These are phyloP conservation scores for Xenentodon cancila DNA, from an alignment of 2,797 vertebrate genomes.

Conservation along the genomic window DNA sequence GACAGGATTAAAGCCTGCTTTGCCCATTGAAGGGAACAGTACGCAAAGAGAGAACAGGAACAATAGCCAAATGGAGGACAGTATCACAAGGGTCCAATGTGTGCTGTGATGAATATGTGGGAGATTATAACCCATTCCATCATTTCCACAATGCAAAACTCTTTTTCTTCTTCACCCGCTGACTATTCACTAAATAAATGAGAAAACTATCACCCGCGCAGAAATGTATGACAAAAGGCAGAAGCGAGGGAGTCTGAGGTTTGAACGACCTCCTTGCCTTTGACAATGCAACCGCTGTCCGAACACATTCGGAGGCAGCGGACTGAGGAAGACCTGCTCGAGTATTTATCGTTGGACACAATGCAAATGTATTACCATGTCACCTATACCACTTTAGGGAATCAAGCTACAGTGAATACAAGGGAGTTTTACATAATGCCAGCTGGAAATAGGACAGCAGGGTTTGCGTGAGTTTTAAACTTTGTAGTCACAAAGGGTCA, in stretches of 20 bases:
- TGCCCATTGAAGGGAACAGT: conserved; percentile 73
- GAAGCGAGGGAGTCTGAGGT: conserved; percentile 74
- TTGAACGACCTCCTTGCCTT: conserved; percentile 79
- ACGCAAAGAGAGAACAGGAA: conserved; percentile 66
- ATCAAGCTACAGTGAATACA: conserved; percentile 71
- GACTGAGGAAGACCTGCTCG: conserved; percentile 82
- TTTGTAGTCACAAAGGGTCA: conserved; percentile 43
- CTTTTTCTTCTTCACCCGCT: conserved; percentile 67
- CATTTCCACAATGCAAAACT: conserved; percentile 88
- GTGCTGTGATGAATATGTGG: conserved; percentile 83
- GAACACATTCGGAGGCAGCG: conserved; percentile 79
- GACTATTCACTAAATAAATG: conserved; percentile 89
- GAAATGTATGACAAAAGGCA: conserved; percentile 83
- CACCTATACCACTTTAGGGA: conserved; percentile 83
- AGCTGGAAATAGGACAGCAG: conserved; percentile 63
- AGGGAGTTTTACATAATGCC: conserved; percentile 67
- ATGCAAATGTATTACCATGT: conserved; percentile 86
- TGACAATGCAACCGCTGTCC: conserved; percentile 77
- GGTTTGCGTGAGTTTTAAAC: conserved; percentile 46
- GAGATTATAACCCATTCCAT: conserved; percentile 85
- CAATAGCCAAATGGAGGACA: conserved; percentile 80
- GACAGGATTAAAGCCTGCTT: conserved; percentile 78
- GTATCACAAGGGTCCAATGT: conserved; percentile 80
- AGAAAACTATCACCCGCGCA: conserved; percentile 83
- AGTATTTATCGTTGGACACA: conserved; percentile 86